Evolutionary conservation across 1,140 invertebrate genomes (phyloP).

Genomic region (Hydropsyche tenuis): DNA sequence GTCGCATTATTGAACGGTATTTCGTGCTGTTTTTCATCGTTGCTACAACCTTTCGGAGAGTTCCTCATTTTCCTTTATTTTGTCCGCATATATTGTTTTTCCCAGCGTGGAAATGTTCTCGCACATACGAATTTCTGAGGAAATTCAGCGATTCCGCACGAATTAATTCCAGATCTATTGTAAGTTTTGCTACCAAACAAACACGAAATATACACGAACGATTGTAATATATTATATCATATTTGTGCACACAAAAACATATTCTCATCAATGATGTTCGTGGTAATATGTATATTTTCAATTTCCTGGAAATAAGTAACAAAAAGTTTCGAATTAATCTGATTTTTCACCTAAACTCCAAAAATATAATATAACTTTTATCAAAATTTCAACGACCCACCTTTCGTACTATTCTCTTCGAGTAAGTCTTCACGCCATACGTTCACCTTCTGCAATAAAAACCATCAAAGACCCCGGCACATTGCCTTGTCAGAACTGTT

Average conservation of each 20-base stretch:
- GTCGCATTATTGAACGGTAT: not conserved
- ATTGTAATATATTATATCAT: too few species aligned
- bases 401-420: not conserved
- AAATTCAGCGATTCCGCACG: slow-evolving; percentile 18
- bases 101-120: not conserved
- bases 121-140: not conserved
- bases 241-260: too few species aligned
- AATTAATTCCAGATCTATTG: slow-evolving; percentile 24
- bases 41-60: not conserved
- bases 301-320: too few species aligned
- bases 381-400: too few species aligned
- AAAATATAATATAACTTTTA: too few species aligned
- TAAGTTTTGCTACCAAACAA: slow-evolving; percentile 5
- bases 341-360: too few species aligned
- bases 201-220: not conserved
- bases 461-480: too few species aligned
- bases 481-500: too few species aligned
- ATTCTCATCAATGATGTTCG: too few species aligned
- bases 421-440: not conserved
- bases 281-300: too few species aligned
- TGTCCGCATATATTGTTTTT: not conserved
- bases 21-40: not conserved
- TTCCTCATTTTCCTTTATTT: not conserved
- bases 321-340: too few species aligned
- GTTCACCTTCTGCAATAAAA: not conserved